Evolutionary conservation across 1,140 invertebrate genomes (phyloP).

Genomic region (Conus ventricosus): DNA sequence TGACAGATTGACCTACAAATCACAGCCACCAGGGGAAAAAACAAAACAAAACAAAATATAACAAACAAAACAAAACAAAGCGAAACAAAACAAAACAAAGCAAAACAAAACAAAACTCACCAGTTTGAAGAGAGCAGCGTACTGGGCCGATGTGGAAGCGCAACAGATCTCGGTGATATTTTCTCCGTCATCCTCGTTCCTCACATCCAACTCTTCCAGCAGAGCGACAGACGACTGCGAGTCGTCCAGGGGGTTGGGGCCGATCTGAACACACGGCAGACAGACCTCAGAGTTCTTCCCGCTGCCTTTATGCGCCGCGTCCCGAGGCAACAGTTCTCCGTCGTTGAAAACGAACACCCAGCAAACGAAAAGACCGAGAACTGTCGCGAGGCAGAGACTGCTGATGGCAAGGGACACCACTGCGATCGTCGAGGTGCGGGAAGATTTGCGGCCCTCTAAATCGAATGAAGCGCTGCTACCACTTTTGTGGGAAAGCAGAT

Average conservation of each 20-base stretch:
- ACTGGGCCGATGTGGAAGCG: slow-evolving; percentile 12
- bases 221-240: background rate
- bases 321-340: background rate
- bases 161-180: slow-evolving; percentile 6
- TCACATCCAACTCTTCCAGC: background rate
- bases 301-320: background rate
- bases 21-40: no score
- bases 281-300: background rate
- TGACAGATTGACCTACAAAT: no score
- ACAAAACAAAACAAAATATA: no score
- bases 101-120: background rate
- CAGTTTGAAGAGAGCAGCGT: slow-evolving; percentile 28
- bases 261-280: slow-evolving; percentile 14
- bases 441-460: background rate
- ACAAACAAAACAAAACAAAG: no score
- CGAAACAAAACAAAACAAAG: no score
- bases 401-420: slow-evolving; percentile 18
- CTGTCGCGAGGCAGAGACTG: background rate
- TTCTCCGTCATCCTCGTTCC: background rate
- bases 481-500: no score
- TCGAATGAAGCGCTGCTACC: no score
- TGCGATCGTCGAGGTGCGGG: background rate
- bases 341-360: background rate
- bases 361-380: background rate
- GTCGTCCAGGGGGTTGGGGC: slow-evolving; percentile 12